phyloP scores from a whole-genome alignment of 1,140 invertebrate genomes.

The Neuroterus valhalla region DNA sequence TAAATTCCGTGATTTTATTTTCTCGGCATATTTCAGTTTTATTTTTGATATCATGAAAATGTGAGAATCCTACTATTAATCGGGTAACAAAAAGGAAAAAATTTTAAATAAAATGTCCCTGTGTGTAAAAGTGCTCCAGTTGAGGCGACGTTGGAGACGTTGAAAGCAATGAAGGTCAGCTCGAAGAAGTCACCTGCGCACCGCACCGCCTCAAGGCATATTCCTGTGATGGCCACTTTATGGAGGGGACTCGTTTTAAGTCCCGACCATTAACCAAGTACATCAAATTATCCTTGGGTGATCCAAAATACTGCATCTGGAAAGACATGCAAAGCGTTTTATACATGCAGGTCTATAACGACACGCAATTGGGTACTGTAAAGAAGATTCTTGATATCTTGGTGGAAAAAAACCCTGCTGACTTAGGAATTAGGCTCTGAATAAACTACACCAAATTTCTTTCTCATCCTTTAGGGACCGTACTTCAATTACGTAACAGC shows the following conservation, averaged over 20 bases:
- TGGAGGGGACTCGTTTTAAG: not conserved
- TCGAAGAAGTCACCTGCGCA: slow-evolving; percentile 5
- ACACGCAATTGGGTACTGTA: not conserved
- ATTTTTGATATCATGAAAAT: not conserved
- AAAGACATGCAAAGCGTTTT: slow-evolving; percentile 10
- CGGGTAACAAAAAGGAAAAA: not conserved
- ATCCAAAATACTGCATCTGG: not conserved
- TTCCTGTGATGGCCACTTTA: slow-evolving; percentile 6
- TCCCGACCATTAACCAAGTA: not conserved
- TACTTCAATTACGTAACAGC: no score
- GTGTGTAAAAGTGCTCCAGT: slow-evolving; percentile 7
- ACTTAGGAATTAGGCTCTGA: not conserved
- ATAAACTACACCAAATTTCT: no score
- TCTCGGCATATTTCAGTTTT: no score
- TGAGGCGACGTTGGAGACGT: not conserved
- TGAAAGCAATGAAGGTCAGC: not conserved
- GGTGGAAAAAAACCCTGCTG: not conserved
- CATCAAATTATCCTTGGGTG: slow-evolving; percentile 14
- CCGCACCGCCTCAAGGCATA: slow-evolving; percentile 16
- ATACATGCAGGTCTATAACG: slow-evolving; percentile 13
- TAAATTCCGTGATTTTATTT: no score
- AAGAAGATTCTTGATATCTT: not conserved
- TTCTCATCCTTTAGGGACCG: no score
- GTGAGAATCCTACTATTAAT: not conserved
- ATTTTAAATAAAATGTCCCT: not conserved